Percentiles rank a stretch among this genome's conserved stretches.
Conservation (phyloP, 2,113 vertebrate species). For the Leucopternis melanops region DNA sequence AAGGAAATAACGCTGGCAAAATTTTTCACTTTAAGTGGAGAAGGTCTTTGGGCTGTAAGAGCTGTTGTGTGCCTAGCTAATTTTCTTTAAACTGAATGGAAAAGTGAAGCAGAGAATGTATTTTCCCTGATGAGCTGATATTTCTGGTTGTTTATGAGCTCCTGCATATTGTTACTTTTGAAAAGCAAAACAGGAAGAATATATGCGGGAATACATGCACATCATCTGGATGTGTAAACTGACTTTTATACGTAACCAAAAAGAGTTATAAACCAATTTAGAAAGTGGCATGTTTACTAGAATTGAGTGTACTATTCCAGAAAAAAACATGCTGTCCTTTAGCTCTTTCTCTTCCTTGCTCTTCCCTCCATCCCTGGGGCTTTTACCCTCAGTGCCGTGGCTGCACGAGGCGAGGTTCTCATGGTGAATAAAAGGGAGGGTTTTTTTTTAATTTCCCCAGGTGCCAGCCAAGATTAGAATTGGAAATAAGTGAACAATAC, state of each 20-base stretch:
- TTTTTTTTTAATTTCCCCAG: not conserved
- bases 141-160: constrained; percentile 15
- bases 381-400: not conserved
- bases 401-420: not conserved
- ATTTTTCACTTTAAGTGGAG: not conserved
- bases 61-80: not conserved
- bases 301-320: not conserved
- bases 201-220: not conserved
- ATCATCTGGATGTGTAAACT: not conserved
- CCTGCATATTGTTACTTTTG: not conserved
- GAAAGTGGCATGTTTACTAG: not conserved
- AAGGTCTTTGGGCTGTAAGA: not conserved
- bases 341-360: not conserved
- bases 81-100: not conserved
- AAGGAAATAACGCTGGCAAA: not conserved
- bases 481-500: not conserved
- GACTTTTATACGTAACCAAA: not conserved
- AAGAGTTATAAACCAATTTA: not conserved
- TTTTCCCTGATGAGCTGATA: constrained; percentile 18
- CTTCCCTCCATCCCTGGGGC: not conserved
- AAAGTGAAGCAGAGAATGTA: not conserved
- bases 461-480: not conserved
- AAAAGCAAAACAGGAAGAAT: not conserved
- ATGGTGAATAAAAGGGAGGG: not conserved
- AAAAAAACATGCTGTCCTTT: not conserved